Evolutionary conservation across 2,113 vertebrate species (phyloP), one percentile per base, ranked within the genome.

Genomic region (Aleadryas rufinucha): DNA sequence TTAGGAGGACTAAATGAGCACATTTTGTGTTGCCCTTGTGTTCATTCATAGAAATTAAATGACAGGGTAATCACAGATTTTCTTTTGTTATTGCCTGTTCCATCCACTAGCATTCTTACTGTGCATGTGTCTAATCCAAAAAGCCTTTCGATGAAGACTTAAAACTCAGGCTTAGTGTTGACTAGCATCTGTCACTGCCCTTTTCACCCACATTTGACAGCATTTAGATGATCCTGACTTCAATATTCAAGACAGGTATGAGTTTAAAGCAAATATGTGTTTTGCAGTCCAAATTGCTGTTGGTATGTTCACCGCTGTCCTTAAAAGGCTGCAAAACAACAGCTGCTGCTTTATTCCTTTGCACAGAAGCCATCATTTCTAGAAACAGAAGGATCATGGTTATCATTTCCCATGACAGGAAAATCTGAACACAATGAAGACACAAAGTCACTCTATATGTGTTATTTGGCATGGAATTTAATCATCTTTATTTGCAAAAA

Each of bases 21-120:
- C 66, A 76, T 78, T 91, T 82, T 82, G 52, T 82, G 65, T 60
- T 90, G 72, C 76, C 60, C 78, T 84, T 10, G 1, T 93, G 49
- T 85, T 96, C 84, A 89, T 93, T 93, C 89, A 69, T 87, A 82
- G 65, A 44, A 95, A 90, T 90, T 77, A 95, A 88, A 77, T 63
- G 75, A 87, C 76, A 92, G 47, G 28, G 71, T 74, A 86, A 88
- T 88, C 63, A 93, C 26, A 85, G 57, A 89, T 78, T 91, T 93
- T 90, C 14, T 89, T 95, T 87, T 64, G 41, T 65, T 89, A 66
- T 50, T 84, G 44, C 13, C 26, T 68, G 45, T 87, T 93, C 24
- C 65, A 91, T 57, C 18, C 81, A 87, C 57, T 49, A 91, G 28
- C 68, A 88, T 75, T 41, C n/a, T 86, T 74, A 20, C 44, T 75